Conservation (phyloP, 2,888 invertebrate species). For the Balanococcus diminutus region DNA sequence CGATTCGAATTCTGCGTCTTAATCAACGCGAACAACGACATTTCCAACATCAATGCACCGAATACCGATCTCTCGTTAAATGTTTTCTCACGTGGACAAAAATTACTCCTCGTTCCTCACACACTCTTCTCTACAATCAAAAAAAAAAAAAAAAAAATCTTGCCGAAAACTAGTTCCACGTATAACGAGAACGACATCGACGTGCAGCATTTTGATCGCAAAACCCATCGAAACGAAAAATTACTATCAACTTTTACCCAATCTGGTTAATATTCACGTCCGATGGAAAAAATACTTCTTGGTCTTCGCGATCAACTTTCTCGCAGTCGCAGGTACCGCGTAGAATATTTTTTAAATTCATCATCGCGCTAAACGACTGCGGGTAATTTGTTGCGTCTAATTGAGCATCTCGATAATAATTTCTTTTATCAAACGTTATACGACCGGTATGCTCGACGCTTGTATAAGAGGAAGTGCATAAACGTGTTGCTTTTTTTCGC, state of each 20-base stretch:
- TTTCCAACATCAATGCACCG: neutral
- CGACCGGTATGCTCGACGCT: neutral
- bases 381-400: neutral
- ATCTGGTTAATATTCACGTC: slow-evolving; percentile 27
- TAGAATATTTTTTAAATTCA: neutral
- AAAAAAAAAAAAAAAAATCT: neutral
- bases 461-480: neutral
- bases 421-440: neutral
- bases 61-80: neutral
- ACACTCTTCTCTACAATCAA: neutral
- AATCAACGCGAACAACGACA: neutral
- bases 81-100: slow-evolving; percentile 18
- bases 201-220: neutral
- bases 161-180: neutral
- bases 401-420: neutral
- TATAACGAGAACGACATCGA: neutral
- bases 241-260: slow-evolving; percentile 31
- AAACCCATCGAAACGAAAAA: neutral
- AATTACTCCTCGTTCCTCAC: neutral
- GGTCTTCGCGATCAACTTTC: slow-evolving; percentile 3
- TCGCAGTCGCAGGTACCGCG: neutral
- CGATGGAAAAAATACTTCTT: neutral
- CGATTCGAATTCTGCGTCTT: too few species aligned
- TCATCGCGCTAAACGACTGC: slow-evolving; percentile 7
- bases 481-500: neutral